A percentile compares a stretch with the other conserved stretches of the same genome.
Evolutionary conservation across 1,140 invertebrate genomes (phyloP).

Genomic region (Hypothenemus hampei): DNA sequence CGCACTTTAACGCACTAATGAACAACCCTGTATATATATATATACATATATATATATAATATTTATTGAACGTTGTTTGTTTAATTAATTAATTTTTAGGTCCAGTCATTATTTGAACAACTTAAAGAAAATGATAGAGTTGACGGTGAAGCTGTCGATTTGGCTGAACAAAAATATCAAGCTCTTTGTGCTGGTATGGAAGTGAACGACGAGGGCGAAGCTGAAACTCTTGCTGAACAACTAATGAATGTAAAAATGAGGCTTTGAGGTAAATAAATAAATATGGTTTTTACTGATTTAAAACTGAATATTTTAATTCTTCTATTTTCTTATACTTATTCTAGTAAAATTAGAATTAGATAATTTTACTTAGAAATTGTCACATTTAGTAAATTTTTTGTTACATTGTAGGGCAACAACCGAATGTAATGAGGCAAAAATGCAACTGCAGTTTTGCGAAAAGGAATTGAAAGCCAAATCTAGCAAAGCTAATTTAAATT

Average conservation of each 20-base stretch:
- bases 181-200: conserved; percentile 79
- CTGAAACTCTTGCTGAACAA: conserved; percentile 84
- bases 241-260: conserved; percentile 73
- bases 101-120: conserved; percentile 62
- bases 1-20: background rate
- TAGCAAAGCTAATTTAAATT: conserved; percentile 64
- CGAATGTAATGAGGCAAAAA: conserved; percentile 70
- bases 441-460: conserved; percentile 69
- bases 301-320: background rate
- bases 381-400: background rate
- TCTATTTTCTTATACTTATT: background rate
- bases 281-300: background rate
- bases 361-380: background rate
- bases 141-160: conserved; percentile 62
- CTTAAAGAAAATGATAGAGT: conserved; percentile 63
- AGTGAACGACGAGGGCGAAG: conserved; percentile 72
- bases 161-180: conserved; percentile 75
- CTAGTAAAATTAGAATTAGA: too few species aligned
- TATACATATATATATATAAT: background rate
- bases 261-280: conserved; percentile 47
- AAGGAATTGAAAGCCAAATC: conserved; percentile 64
- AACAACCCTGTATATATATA: too few species aligned
- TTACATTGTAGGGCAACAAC: conserved; percentile 61
- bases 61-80: too few species aligned
- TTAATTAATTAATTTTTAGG: conserved; percentile 7